Percentiles rank a stretch among this genome's conserved stretches.
These are phyloP conservation scores for Erpetoichthys calabaricus DNA, from an alignment of 2,797 vertebrate genomes.

Conservation along the genomic window DNA sequence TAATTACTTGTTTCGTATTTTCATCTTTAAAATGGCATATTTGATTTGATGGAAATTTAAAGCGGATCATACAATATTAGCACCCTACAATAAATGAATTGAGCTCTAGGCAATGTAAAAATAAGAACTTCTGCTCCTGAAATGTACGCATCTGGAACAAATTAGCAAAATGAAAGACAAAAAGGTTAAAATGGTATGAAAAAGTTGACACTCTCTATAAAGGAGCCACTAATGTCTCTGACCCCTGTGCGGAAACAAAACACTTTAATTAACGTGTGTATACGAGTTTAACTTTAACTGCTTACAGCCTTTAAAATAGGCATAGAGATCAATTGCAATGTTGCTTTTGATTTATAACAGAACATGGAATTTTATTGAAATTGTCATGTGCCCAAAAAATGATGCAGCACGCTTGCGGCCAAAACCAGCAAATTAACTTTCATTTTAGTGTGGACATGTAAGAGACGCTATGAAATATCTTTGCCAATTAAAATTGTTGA, in stretches of 20 bases:
- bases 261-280: constrained; percentile 84
- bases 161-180: constrained; percentile 64
- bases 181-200: constrained; percentile 60
- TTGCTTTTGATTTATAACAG: constrained; percentile 76
- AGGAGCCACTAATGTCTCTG: constrained; percentile 83
- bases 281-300: constrained; percentile 66
- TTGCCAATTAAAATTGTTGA: too few species aligned
- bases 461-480: too few species aligned
- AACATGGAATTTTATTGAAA: constrained; percentile 47
- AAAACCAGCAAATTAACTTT: constrained; percentile 20
- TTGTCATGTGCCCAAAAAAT: constrained; percentile 42
- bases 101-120: too few species aligned
- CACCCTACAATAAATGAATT: too few species aligned
- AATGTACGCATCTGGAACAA: constrained; percentile 69
- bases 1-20: too few species aligned
- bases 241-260: constrained; percentile 62
- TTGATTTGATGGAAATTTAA: too few species aligned
- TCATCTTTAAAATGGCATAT: too few species aligned
- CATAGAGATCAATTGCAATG: constrained; percentile 69
- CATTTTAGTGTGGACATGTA: background rate
- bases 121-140: constrained; percentile 32
- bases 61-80: too few species aligned
- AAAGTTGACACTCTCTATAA: constrained; percentile 63
- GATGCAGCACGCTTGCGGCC: constrained; percentile 21
- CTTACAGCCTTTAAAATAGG: constrained; percentile 69